These are phyloP conservation scores for Oligia strigilis DNA, from an alignment of 2,888 invertebrate genomes.

Conservation along the genomic window DNA sequence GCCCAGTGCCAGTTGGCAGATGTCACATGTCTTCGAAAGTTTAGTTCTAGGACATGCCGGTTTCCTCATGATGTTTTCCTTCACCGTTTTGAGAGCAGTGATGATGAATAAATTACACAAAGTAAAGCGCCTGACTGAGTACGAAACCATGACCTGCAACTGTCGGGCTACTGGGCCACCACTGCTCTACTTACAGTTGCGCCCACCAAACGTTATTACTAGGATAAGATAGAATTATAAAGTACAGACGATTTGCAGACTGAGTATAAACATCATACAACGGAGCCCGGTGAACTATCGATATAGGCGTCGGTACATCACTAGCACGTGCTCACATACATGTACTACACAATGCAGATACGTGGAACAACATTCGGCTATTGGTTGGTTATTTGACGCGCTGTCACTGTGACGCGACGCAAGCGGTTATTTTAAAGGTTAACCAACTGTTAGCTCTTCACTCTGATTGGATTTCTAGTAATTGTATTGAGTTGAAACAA, in stretches of 20 bases:
- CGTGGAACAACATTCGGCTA: conserved; percentile 46
- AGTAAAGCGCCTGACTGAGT: not conserved
- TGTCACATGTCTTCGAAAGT: not conserved
- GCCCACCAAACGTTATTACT: not conserved
- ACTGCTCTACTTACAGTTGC: too few relatives aligned
- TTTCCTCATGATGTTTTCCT: not conserved
- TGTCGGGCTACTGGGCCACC: too few relatives aligned
- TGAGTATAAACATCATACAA: not conserved
- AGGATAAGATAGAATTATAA: not conserved
- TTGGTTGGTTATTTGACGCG: conserved; percentile 55
- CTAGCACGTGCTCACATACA: conserved; percentile 26
- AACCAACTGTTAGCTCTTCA: not conserved
- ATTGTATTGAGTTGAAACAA: not conserved
- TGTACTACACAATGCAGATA: conserved; percentile 53
- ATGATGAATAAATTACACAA: not conserved
- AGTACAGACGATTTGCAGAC: not conserved
- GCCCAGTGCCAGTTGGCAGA: not conserved
- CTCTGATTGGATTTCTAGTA: conserved; percentile 19
- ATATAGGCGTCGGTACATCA: conserved; percentile 24
- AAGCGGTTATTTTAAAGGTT: conserved; percentile 30
- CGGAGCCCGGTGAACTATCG: not conserved
- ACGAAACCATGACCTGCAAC: not conserved
- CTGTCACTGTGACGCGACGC: conserved; percentile 25
- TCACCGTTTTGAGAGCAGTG: not conserved
- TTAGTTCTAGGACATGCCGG: not conserved